Evolutionary conservation across 2,888 invertebrate species (phyloP).

Genomic region (Eubasilissa splendida): DNA sequence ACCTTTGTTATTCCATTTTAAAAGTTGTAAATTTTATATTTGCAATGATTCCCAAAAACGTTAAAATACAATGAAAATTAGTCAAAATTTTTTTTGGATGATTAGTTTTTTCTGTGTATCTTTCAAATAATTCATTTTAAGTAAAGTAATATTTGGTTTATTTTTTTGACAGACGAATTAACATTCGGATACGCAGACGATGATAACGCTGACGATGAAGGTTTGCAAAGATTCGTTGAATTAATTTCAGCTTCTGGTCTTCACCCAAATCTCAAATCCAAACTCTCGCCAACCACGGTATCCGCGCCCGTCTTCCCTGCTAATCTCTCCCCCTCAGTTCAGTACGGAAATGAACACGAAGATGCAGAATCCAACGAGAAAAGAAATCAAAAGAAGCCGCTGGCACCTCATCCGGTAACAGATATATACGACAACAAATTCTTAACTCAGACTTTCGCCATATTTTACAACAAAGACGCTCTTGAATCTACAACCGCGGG

Average conservation of each 20-base stretch:
- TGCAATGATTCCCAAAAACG: too few species aligned
- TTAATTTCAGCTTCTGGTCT: conserved; percentile 44
- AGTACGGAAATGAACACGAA: conserved; percentile 71
- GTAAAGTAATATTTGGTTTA: too few species aligned
- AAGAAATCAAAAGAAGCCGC: conserved; percentile 49
- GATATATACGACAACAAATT: conserved; percentile 63
- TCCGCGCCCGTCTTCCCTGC: conserved; percentile 67
- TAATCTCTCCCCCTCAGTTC: conserved; percentile 70
- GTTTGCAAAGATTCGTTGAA: conserved; percentile 50
- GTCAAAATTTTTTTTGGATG: too few species aligned
- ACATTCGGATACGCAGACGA: conserved; percentile 51
- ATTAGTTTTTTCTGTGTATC: too few species aligned
- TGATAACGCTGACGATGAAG: conserved; percentile 47
- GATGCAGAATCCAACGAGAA: conserved; percentile 63
- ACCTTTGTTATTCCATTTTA: too few species aligned
- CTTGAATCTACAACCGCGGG: conserved; percentile 42
- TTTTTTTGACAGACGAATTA: conserved; percentile 36
- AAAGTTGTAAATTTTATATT: too few species aligned
- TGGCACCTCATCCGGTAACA: conserved; percentile 43
- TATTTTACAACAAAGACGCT: conserved; percentile 54
- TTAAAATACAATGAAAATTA: too few species aligned
- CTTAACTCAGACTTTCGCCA: conserved; percentile 61
- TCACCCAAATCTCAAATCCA: conserved; percentile 25
- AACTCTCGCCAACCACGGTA: conserved; percentile 37
- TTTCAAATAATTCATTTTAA: too few species aligned